phyloP scores from a whole-genome alignment of 1,140 invertebrate species.

The Triops cancriformis region DNA sequence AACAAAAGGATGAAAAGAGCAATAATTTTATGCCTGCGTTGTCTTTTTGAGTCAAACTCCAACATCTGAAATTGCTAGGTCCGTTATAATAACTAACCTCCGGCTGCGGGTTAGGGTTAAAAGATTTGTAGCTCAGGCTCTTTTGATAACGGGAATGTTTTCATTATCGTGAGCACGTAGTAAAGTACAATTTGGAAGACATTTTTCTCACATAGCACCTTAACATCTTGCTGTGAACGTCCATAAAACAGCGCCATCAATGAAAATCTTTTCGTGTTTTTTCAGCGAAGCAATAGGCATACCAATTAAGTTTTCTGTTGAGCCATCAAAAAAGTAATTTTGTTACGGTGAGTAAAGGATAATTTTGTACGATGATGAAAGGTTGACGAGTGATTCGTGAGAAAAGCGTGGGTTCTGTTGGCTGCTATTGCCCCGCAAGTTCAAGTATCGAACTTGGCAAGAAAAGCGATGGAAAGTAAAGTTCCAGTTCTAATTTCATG shows the following conservation, averaged over 20 bases:
- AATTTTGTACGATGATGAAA: too few relatives aligned
- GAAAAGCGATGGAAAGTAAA: too few relatives aligned
- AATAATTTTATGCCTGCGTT: background rate
- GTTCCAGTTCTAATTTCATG: too few relatives aligned
- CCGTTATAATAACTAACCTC: constrained; percentile 6
- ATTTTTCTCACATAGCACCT: background rate
- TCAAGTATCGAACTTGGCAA: too few relatives aligned
- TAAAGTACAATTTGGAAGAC: background rate
- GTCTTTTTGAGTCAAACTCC: background rate
- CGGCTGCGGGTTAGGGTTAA: background rate
- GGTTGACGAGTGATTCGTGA: too few relatives aligned
- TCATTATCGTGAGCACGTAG: background rate
- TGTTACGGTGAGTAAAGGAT: too few relatives aligned
- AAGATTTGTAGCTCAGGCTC: background rate
- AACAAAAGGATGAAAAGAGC: background rate
- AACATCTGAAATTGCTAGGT: background rate
- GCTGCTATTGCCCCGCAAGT: too few relatives aligned
- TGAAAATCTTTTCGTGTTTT: too few relatives aligned
- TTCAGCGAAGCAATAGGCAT: too few relatives aligned
- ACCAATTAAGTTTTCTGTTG: too few relatives aligned
- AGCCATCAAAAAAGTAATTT: too few relatives aligned
- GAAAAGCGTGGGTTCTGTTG: too few relatives aligned
- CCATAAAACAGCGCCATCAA: background rate
- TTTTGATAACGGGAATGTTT: background rate
- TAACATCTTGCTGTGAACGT: background rate